Base-by-base conservation (phyloP, 2,797 vertebrate genomes). In the Thunnus albacares region DNA sequence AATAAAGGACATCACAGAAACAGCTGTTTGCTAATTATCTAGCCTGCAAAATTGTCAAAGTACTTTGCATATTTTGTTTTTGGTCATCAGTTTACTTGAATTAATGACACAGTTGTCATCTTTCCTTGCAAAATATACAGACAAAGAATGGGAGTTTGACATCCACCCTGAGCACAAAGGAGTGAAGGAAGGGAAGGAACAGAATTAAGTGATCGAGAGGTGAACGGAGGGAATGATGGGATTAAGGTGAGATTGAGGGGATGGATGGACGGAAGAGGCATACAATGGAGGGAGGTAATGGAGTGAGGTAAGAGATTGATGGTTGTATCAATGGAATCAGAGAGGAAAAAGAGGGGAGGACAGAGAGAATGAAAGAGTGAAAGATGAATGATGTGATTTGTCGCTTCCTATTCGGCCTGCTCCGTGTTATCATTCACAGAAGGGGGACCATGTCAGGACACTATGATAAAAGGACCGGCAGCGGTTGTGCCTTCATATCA, bases 271-370 rank as follows among this genome's bases (percentile, higher is more conserved):
- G 76, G 66, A 60, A 61, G 80, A 79, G 64, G 75, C 71, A 64
- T 69, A 86, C 75, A 86, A 85, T 77, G 58, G 83, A 77, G 82
- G 82, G 80, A 85, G 84, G 82, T 93, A 91, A 94, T 93, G 92
- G 90, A 89, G 73, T 90, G 88, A 82, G 84, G 69, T 75, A 66
- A 53, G 80, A 93, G 90, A 94, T 88, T 84, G 86, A 92, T 93
- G 85, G 76, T 56, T 61, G 79, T 67, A 90, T 87, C 88, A 87
- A 89, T 88, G 83, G 72, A 83, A 87, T 77, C 70, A 76, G 90
- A 88, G 79, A 74, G 82, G 65, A 86, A 87, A 87, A 93, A 84
- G 73, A 80, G 92, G 87, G 59, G 61, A 81, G 66, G 84, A 86
- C 51, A 82, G 72, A 26, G 61, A 18, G 62, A 82, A 74, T 71